phyloP scores from a whole-genome alignment of 2,797 vertebrate genomes.

The Brotula barbata region DNA sequence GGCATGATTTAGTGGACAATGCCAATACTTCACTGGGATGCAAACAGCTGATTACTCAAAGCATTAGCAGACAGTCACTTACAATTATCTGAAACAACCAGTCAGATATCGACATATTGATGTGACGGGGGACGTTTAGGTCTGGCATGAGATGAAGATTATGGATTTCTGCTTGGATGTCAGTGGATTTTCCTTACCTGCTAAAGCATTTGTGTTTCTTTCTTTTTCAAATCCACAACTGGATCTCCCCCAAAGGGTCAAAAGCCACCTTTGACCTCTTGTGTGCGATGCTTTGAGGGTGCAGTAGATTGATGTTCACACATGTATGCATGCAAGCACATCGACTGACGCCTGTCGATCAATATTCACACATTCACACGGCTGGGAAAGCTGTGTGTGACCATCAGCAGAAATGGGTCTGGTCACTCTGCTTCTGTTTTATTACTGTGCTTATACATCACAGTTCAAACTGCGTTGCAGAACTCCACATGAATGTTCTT shows the following conservation, averaged over 20 bases:
- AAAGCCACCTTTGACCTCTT: constrained; percentile 36
- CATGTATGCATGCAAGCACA: constrained; percentile 12
- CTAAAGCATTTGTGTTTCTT: constrained; percentile 1
- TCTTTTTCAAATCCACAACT: constrained; percentile 36
- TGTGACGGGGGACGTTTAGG: constrained; percentile 8
- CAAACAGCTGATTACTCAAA: constrained; percentile 46
- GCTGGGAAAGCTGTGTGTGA: constrained; percentile 1
- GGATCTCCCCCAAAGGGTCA: constrained; percentile 23
- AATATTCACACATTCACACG: constrained; percentile 8
- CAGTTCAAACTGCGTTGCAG: no score
- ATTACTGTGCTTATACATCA: no score
- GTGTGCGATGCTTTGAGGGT: constrained; percentile 50
- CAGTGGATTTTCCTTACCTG: constrained; percentile 4
- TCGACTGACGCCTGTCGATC: neutral
- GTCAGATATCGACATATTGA: constrained; percentile 30
- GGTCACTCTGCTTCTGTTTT: neutral
- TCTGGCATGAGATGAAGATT: constrained; percentile 1
- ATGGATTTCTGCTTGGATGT: constrained; percentile 3
- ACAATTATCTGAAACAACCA: constrained; percentile 40
- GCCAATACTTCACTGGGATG: constrained; percentile 33
- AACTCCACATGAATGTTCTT: no score
- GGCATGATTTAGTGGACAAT: constrained; percentile 28
- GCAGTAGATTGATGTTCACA: constrained; percentile 22
- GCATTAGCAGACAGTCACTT: constrained; percentile 41
- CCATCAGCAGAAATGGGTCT: neutral